A percentile compares a stretch with the other conserved stretches of the same genome.
These are phyloP conservation scores for Epiperipatus broadwayi DNA, from an alignment of 2,888 invertebrate species.

Conservation along the genomic window DNA sequence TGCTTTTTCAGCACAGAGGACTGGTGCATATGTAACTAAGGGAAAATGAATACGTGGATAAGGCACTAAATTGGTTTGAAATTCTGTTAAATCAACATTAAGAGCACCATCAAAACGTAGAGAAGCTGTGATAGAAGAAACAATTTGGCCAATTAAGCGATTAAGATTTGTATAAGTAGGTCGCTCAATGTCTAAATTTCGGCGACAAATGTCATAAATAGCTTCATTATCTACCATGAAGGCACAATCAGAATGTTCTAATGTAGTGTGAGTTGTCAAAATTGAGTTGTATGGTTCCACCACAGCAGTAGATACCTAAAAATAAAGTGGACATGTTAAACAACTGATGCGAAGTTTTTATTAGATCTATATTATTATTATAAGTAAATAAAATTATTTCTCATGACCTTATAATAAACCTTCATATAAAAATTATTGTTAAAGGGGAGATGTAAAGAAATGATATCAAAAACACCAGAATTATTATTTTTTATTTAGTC, in stretches of 20 bases:
- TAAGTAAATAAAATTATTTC: too few species aligned
- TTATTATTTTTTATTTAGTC: too few species aligned
- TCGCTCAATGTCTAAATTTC: conserved; percentile 82
- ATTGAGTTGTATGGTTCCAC: conserved; percentile 34
- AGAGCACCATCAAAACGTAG: conserved; percentile 77
- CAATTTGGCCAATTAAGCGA: conserved; percentile 34
- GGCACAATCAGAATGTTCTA: conserved; percentile 32
- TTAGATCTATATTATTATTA: too few species aligned
- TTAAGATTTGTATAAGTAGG: conserved; percentile 77
- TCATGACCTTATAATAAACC: too few species aligned
- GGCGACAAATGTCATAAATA: conserved; percentile 49
- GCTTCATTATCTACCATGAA: conserved; percentile 38
- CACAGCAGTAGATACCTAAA: conserved; percentile 37
- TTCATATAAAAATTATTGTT: too few species aligned
- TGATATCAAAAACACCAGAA: too few species aligned
- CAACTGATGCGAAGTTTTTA: too few species aligned
- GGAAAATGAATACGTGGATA: conserved; percentile 84
- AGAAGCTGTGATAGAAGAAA: conserved; percentile 61
- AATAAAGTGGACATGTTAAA: too few species aligned
- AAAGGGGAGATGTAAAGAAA: too few species aligned
- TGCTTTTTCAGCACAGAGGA: conserved; percentile 31
- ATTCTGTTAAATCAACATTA: conserved; percentile 66
- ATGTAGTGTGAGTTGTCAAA: conserved; percentile 33
- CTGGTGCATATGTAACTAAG: conserved; percentile 37
- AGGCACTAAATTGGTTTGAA: conserved; percentile 67